phyloP scores from a whole-genome alignment of 2,797 vertebrate genomes.

The Rhinatrema bivittatum region DNA sequence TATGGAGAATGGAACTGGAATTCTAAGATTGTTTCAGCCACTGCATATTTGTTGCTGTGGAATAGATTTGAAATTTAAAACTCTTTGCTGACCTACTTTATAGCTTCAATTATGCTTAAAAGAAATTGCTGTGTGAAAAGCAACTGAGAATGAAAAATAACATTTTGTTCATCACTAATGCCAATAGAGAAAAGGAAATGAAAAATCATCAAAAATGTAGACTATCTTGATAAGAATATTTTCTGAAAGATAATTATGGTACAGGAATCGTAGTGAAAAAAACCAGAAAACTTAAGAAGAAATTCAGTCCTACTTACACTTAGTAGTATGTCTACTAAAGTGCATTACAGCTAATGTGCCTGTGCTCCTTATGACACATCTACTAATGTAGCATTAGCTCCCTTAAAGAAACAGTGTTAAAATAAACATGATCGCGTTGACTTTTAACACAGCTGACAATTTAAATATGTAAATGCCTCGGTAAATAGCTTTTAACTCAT shows the following conservation, averaged over 20 bases:
- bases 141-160: constrained; percentile 4
- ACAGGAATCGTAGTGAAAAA: constrained; percentile 4
- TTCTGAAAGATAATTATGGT: constrained; percentile 29
- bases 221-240: constrained; percentile 16
- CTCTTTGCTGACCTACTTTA: constrained; percentile 35
- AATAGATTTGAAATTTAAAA: constrained; percentile 29
- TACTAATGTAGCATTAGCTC: no score
- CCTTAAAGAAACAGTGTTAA: no score
- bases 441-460: no score
- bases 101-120: constrained; percentile 24
- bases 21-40: no score
- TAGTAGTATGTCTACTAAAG: no score
- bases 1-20: no score
- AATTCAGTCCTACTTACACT: constrained; percentile 17
- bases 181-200: constrained; percentile 3
- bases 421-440: no score
- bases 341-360: no score
- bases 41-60: constrained; percentile 36
- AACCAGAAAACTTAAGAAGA: constrained; percentile 9
- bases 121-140: constrained; percentile 19
- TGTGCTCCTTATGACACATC: no score
- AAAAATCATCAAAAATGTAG: constrained; percentile 22
- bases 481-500: no score
- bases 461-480: no score
- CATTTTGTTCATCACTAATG: no score